phyloP scores from a whole-genome alignment of 2,113 vertebrate genomes.

The Sminthopsis crassicaudata region DNA sequence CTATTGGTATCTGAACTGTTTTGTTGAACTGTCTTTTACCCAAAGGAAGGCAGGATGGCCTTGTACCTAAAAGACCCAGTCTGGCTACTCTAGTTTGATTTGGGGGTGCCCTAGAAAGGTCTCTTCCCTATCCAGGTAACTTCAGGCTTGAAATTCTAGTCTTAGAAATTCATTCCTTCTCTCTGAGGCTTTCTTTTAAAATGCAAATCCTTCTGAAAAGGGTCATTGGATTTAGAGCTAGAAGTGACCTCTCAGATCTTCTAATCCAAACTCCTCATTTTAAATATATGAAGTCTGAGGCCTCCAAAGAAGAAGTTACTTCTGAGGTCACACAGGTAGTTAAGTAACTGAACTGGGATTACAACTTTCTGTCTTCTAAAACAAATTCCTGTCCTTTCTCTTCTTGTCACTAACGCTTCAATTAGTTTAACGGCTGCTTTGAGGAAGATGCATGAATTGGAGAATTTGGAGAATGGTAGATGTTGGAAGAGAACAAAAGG shows the following conservation, averaged over 20 bases:
- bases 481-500: not conserved
- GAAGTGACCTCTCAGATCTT: not conserved
- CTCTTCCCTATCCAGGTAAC: not conserved
- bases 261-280: not conserved
- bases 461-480: not conserved
- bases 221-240: not conserved
- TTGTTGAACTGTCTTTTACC: no score
- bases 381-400: not conserved
- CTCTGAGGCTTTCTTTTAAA: not conserved
- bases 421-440: not conserved
- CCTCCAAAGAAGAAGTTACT: not conserved
- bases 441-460: not conserved
- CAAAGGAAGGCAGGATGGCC: not conserved
- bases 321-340: not conserved
- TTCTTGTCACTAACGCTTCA: not conserved
- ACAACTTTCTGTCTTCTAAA: not conserved
- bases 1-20: not conserved
- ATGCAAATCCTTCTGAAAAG: not conserved
- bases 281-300: not conserved
- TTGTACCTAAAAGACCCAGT: not conserved
- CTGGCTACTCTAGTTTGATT: fast-evolving
- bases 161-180: not conserved
- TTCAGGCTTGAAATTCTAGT: not conserved
- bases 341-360: not conserved
- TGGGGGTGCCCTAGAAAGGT: not conserved